phyloP scores from a whole-genome alignment of 2,888 invertebrate genomes.

The Zygothrica quintamaculata region DNA sequence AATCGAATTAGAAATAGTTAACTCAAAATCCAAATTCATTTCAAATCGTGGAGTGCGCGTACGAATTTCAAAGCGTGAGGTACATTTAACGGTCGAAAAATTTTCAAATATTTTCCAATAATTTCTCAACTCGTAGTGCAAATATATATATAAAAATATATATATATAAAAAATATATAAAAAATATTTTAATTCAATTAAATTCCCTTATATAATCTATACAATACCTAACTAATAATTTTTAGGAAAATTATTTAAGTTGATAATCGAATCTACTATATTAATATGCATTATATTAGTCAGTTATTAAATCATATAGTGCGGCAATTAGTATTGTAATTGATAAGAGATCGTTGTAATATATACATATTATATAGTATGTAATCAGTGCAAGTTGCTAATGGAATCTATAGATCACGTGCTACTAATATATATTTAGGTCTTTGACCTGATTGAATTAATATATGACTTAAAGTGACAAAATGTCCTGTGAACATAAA shows the following conservation, averaged over 20 bases:
- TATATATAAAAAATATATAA: background rate
- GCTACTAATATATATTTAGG: constrained; percentile 18
- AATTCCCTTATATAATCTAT: constrained; percentile 36
- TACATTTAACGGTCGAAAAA: constrained; percentile 48
- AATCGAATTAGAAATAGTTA: constrained; percentile 53
- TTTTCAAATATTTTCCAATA: constrained; percentile 5
- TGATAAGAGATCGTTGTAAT: constrained; percentile 45
- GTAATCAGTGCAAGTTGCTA: constrained; percentile 40
- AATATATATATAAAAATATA: background rate
- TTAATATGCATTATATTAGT: background rate
- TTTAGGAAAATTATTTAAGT: constrained; percentile 15
- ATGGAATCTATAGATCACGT: constrained; percentile 19
- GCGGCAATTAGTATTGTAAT: constrained; percentile 32
- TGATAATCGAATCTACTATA: constrained; percentile 44
- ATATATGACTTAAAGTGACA: background rate
- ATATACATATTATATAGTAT: constrained; percentile 8
- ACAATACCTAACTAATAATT: constrained; percentile 5
- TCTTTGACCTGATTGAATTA: constrained; percentile 21
- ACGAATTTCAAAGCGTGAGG: constrained; percentile 78
- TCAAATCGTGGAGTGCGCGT: constrained; percentile 75
- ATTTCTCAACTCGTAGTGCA: constrained; percentile 27
- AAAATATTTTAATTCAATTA: too few species aligned
- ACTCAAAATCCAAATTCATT: constrained; percentile 52
- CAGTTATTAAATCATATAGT: constrained; percentile 12
- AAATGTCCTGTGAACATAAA: too few species aligned